These are phyloP conservation scores for Zeugodacus cucurbitae DNA, from an alignment of 1,140 invertebrate genomes.

Conservation along the genomic window DNA sequence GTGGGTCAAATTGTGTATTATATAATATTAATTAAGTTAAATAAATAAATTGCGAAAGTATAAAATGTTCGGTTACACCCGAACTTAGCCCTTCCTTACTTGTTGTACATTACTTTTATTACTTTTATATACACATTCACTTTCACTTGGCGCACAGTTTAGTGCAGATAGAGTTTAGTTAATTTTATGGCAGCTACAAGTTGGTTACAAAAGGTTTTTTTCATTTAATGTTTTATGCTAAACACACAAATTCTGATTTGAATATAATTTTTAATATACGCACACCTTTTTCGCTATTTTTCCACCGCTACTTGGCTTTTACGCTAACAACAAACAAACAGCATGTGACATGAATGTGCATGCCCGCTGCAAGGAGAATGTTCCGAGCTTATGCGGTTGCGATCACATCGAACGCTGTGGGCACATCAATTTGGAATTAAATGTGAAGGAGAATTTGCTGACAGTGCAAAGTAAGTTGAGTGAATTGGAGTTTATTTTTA, in stretches of 20 bases:
- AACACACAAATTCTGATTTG: not conserved
- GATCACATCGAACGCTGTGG: conserved; percentile 99
- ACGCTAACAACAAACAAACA: conserved; percentile 65
- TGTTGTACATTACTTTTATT: not conserved
- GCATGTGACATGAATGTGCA: conserved; percentile 99
- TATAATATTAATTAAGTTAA: no score
- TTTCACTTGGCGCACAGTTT: not conserved
- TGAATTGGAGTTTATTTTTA: not conserved
- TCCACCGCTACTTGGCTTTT: conserved; percentile 4
- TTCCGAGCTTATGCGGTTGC: conserved; percentile 98
- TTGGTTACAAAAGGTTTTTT: not conserved
- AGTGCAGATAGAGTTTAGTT: not conserved
- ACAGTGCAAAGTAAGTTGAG: conserved; percentile 82
- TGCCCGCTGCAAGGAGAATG: conserved; percentile 97
- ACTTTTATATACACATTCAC: not conserved
- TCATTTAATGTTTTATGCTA: not conserved
- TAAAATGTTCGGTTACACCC: no score
- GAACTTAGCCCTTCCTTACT: no score
- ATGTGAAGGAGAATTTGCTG: conserved; percentile 83
- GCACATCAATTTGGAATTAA: conserved; percentile 87
- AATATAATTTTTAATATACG: conserved; percentile 21
- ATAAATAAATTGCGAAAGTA: no score
- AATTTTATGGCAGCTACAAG: conserved; percentile 8
- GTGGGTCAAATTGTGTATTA: no score
- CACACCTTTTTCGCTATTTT: not conserved